phyloP scores from a whole-genome alignment of 2,113 vertebrate species.

The Pholis gunnellus region DNA sequence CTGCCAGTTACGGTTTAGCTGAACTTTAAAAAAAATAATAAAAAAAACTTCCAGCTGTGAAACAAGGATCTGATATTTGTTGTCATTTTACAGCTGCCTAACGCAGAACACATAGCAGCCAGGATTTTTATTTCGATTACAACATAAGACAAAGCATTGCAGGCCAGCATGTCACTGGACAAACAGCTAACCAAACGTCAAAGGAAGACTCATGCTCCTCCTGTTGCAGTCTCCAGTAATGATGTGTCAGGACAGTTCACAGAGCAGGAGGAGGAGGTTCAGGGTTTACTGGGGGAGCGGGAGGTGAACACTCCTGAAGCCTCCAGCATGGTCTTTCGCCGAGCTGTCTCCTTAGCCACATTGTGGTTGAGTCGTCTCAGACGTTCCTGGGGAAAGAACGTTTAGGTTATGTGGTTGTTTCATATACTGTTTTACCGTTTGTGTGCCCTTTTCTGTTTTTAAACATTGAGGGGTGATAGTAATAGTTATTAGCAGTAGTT shows the following conservation, averaged over 20 bases:
- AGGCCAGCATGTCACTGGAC: not conserved
- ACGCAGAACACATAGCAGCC: not conserved
- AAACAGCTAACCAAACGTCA: not conserved
- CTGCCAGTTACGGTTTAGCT: not conserved
- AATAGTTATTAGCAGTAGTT: not conserved
- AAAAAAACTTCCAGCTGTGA: not conserved
- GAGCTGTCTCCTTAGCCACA: conserved; percentile 93
- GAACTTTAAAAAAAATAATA: not conserved
- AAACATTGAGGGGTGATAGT: not conserved
- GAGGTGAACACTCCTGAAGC: conserved; percentile 87
- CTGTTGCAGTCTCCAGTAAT: not conserved
- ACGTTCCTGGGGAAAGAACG: conserved; percentile 83
- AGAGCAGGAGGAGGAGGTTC: conserved; percentile 32
- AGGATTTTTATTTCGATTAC: not conserved
- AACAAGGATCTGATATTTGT: not conserved
- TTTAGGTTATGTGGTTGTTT: not conserved
- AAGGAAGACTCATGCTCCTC: conserved; percentile 9
- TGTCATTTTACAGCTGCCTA: not conserved
- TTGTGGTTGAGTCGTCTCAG: conserved; percentile 93
- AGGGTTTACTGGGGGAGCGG: conserved; percentile 89
- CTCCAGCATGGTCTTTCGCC: conserved; percentile 94
- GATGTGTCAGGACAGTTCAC: conserved; percentile 4
- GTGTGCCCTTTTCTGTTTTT: not conserved
- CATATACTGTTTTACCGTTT: not conserved
- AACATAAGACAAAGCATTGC: conserved; percentile 10